Evolutionary conservation across 2,797 vertebrate species (phyloP), one percentile per base, ranked within the genome.

Genomic region (Luscinia luscinia): DNA sequence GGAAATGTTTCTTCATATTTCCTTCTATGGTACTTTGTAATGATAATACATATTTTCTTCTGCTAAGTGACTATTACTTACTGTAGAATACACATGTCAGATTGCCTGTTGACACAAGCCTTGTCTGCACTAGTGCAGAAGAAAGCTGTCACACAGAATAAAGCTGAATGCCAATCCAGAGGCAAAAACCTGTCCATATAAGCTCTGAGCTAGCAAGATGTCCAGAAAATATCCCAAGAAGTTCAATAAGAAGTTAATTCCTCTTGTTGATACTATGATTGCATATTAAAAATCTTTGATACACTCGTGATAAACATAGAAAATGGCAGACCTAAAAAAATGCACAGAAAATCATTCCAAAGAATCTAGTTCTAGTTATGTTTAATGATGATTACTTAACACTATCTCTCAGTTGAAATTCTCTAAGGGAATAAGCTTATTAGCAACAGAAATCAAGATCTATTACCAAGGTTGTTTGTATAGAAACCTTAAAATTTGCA

Each of bases 21-120:
- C 84, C 48, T 94, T 92, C 90, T 81, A 32, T 18, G 34, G 40
- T 41, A 73, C 43, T 94, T 84, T 64, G 48, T 49, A 96, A 95
- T 90, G 84, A 78, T 76, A 95, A 85, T 74, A 86, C 48, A 38
- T 61, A 48, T 78, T 89, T 95, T 96, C 52, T 96, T 95, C 90
- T 95, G 88, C 81, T 86, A 96, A 95, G 94, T 96, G 96, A 95
- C 91, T 95, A 95, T 98, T 97, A 97, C 26, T 97, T 94, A 96
- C 96, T 85, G 93, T 92, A 95, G 84, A 97, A 93, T 94, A 93
- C 96, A 96, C 96, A 93, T 86, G 91, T 97, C 93, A 95, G 84
- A 46, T 96, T 96, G 41, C 76, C 92, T 96, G 85, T 84, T 96
- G 93, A 92, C 78, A 89, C 40, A 93, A 89, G 63, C 87, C 54